Base-by-base conservation (phyloP, 1,140 invertebrate genomes). In the Eumeta japonica region DNA sequence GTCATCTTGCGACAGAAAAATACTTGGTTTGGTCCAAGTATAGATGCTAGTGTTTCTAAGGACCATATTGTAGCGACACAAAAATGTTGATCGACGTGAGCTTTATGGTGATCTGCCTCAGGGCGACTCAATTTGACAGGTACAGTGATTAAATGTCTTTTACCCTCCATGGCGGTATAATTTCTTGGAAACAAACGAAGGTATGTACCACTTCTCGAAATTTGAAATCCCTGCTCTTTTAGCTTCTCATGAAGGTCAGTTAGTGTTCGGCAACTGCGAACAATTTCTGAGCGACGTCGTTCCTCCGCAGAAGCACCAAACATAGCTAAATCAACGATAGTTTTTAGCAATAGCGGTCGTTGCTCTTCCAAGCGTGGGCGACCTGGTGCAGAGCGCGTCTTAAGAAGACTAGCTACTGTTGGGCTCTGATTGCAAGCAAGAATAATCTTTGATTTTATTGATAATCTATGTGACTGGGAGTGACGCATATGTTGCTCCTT, bases 1-100 rank as follows among this genome's bases (percentile, higher is more conserved):
- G 35, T 75, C 71, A 50, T 75, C 63, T 41, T 68, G 59, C 0
- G 36, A 45, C n/a, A 27, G 32, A 45, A 45, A 35, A 28, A 36
- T 14, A 45, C 46, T 34, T 37, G 31, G 10, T 51, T 13, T 32
- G 46, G 46, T 7, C 50, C 46, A 12, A 52, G 45, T 24, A 53
- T 37, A 18, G 45, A 53, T 29, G 50, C 42, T n/a, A 53, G 12
- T 20, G 37, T 45, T 44, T 50, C 47, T 11, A 39, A 48, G 43
- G 16, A 43, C 33, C 40, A 31, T 43, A 31, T 28, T 43, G 41
- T 3, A 46, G 44, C n/a, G n/a, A n/a, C n/a, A n/a, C n/a, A n/a
- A n/a, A n/a, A n/a, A n/a, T n/a, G n/a, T n/a, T n/a, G n/a, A n/a
- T n/a, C n/a, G n/a, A n/a, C n/a, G n/a, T n/a, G n/a, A n/a, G n/a